Base-by-base conservation (phyloP, 2,888 invertebrate species). In the Latrodectus elegans region DNA sequence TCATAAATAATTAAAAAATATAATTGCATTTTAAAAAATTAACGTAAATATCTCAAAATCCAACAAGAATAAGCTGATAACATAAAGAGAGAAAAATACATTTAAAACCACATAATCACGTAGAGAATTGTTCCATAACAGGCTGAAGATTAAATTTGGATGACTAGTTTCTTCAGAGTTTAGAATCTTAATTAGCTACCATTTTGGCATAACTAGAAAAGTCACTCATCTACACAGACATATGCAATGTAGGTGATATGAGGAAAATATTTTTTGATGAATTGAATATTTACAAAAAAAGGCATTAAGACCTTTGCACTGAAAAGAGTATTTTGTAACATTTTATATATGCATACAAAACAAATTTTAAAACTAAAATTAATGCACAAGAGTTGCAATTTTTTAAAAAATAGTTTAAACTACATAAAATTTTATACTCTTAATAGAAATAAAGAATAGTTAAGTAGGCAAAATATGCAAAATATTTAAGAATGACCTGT, bases 141-240 rank as follows among this genome's bases (percentile, higher is more conserved):
- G 51, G 80, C 75, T 82, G 75, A 82, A 82, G 75, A 82, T 75
- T 82, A 17, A 82, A 82, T 82, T 82, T 82, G 22, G 82, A 76
- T 82, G 82, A 82, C 82, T 82, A 82, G 82, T 82, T 82, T 75
- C 75, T 82, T 75, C 74, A 75, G 22, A 52, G 51, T 60, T 75
- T 82, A 60, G 70, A 80, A 73, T 53, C 53, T 73, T 14, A 60
- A 51, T 74, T 70, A 82, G 75, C 82, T 82, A 82, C 82, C 82
- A 53, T 60, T 49, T 14, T 53, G 65, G 52, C 11, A 78, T 22
- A 82, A 75, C 75, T 82, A 82, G 75, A 82, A 67, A 70, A 70
- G 60, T 67, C 68, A 74, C 73, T 81, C 53, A 65, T 68, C 72
- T 72, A 67, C 51, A 60, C 49, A 70, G 26, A 53, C 38, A 74